phyloP scores from a whole-genome alignment of 53 echinoderm and acorn worm species.

The Antedon mediterranea region DNA sequence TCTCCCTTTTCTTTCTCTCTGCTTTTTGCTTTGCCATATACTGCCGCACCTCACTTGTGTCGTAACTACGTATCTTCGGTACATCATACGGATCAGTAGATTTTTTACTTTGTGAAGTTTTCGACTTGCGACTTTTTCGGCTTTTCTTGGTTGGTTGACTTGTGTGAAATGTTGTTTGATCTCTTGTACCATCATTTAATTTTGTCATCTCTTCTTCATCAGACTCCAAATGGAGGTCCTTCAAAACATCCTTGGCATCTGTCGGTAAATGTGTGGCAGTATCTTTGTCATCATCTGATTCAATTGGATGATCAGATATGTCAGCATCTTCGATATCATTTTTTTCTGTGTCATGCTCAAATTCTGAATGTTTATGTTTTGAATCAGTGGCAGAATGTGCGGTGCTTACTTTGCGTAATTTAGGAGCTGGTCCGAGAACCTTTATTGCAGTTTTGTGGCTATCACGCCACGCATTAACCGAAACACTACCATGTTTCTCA shows the following conservation, averaged over 20 bases:
- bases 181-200: background rate
- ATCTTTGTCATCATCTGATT: constrained; percentile 23
- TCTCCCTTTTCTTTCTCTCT: constrained; percentile 46
- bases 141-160: background rate
- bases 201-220: constrained; percentile 1
- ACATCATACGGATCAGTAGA: constrained; percentile 10
- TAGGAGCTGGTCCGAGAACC: constrained; percentile 69
- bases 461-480: constrained; percentile 68
- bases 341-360: constrained; percentile 7
- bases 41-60: constrained; percentile 71
- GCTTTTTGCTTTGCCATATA: constrained; percentile 79
- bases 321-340: constrained; percentile 34
- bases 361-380: constrained; percentile 1
- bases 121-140: background rate
- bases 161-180: background rate
- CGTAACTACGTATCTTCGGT: constrained; percentile 57
- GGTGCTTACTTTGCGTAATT: constrained; percentile 10
- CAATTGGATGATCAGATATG: constrained; percentile 56
- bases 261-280: constrained; percentile 28
- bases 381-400: constrained; percentile 42
- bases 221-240: constrained; percentile 54
- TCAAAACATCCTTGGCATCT: constrained; percentile 65
- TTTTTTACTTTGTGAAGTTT: background rate
- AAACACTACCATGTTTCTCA: constrained; percentile 31
- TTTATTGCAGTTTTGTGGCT: constrained; percentile 69